Base-by-base conservation (phyloP, 2,888 invertebrate genomes). In the Rotaria magnacalcarata region DNA sequence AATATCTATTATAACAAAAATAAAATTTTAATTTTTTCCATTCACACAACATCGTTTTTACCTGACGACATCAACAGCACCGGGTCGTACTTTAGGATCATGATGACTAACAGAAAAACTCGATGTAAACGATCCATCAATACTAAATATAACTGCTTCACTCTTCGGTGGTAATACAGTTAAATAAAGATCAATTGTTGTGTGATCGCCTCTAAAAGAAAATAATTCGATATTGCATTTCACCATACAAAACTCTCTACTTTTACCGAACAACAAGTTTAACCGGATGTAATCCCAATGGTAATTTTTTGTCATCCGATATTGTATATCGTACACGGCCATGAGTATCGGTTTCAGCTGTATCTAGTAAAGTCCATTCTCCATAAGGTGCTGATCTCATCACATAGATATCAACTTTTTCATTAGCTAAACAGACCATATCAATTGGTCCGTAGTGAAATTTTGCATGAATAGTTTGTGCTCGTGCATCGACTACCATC, bases 371-470 rank as follows among this genome's bases (percentile, higher is more conserved):
- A 34, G 93, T 93, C 98, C 98, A 99, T 92, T 97, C 96, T 8
- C 90, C 90, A 27, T 89, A 88, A 8, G 95, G 94, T 7, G 95
- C 94, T 91, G 96, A 96, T 43, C 94, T 94, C 95, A 97, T 96
- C 89, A 97, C 94, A 90, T 97, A 96, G 89, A 97, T 94, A 90
- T 97, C 97, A 4, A 91, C 90, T 92, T 96, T 96, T 89, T 93
- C 93, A 67, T 94, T 96, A 84, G 97, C 95, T 87, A 97, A 92
- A 85, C 98, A 96, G 19, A 80, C 80, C 94, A 99, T 95, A 91
- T 99, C 99, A 88, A 99, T 93, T 14, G 97, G 97, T 8, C 99
- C 97, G 90, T 99, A 99, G 95, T 97, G 97, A 91, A 99, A 99
- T 88, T 96, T 93, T n/a, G 96, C 97, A 85, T 93, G 92, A 88